Percentiles rank a stretch among this genome's conserved stretches.
phyloP scores from a whole-genome alignment of 2,113 vertebrate species.

The Amazona vittata region DNA sequence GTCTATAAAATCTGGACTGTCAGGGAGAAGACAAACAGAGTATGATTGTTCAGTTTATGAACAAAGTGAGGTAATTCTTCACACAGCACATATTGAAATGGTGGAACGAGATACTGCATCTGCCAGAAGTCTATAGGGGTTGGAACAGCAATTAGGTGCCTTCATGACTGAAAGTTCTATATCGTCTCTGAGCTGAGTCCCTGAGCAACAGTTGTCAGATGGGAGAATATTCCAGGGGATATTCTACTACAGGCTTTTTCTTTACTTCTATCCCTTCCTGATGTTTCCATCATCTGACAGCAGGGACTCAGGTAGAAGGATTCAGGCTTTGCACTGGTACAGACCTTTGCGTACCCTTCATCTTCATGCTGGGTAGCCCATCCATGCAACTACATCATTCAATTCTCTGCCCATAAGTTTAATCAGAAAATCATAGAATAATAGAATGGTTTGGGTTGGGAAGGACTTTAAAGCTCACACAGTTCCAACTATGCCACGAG shows the following conservation, averaged over 20 bases:
- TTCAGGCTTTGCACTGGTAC: background rate
- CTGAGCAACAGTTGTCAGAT: background rate
- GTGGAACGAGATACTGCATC: background rate
- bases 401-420: background rate
- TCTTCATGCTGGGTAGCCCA: background rate
- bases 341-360: background rate
- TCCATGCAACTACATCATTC: background rate
- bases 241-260: background rate
- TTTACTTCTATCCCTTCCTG: background rate
- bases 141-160: background rate
- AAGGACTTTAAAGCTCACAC: background rate
- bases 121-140: background rate
- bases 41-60: background rate
- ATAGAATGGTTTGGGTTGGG: background rate
- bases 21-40: background rate
- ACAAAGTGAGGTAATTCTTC: background rate
- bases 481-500: background rate
- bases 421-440: background rate
- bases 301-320: background rate
- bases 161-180: background rate
- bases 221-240: background rate
- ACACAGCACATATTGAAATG: background rate
- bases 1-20: background rate
- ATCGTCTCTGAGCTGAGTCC: background rate
- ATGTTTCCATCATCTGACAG: background rate